These are phyloP conservation scores for Camponotus vicinus DNA, from an alignment of 1,140 invertebrate species.

Conservation along the genomic window DNA sequence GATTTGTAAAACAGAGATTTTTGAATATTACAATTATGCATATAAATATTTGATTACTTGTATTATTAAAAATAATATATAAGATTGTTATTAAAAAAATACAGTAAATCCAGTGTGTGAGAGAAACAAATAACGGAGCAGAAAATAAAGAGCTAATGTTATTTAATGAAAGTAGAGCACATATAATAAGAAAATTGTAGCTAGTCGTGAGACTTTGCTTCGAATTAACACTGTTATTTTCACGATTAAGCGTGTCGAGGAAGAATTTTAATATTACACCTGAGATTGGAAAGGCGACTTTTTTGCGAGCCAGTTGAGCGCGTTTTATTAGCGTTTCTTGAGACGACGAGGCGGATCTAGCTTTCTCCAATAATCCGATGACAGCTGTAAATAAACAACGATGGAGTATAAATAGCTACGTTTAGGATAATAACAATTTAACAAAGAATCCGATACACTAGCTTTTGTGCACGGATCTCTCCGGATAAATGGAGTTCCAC, in stretches of 20 bases:
- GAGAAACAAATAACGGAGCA: background rate
- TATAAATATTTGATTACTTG: no score
- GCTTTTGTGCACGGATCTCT: background rate
- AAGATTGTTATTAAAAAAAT: no score
- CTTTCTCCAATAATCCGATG: slow-evolving; percentile 43
- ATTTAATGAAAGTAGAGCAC: background rate
- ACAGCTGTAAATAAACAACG: slow-evolving; percentile 25
- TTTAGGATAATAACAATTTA: slow-evolving; percentile 29
- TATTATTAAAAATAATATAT: no score
- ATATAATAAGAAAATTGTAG: slow-evolving; percentile 29
- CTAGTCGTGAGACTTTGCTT: slow-evolving; percentile 23
- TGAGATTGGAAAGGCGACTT: slow-evolving; percentile 37
- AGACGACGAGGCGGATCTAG: slow-evolving; percentile 27
- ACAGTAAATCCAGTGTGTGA: no score
- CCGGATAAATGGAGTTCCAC: slow-evolving; percentile 28
- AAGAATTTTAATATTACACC: slow-evolving; percentile 42
- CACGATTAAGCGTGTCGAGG: background rate
- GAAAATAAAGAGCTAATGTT: background rate
- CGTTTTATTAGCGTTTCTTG: slow-evolving; percentile 39
- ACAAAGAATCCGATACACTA: background rate
- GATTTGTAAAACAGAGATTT: no score
- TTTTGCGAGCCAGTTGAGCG: slow-evolving; percentile 4
- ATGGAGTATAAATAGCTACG: slow-evolving; percentile 2
- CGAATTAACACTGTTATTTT: slow-evolving; percentile 37
- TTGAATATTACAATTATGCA: no score